Conservation (phyloP, 2,797 vertebrate genomes). For the Gymnopithys bicolor region DNA sequence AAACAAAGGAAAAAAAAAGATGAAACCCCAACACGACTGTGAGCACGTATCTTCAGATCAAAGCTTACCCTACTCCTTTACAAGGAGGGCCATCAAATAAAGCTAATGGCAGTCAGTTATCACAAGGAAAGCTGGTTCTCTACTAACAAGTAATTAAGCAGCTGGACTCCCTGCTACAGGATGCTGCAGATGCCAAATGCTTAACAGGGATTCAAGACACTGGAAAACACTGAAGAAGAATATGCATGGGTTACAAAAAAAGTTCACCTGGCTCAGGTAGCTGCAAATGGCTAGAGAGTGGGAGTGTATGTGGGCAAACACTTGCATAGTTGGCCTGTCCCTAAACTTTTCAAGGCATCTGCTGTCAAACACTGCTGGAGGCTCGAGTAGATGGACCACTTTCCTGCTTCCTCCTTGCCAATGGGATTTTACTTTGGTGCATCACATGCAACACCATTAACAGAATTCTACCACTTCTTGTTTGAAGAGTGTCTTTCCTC, state of each 20-base stretch:
- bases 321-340: background rate
- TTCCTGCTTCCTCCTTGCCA: background rate
- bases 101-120: background rate
- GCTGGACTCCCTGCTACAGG: background rate
- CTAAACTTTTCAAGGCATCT: background rate
- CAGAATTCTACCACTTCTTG: background rate
- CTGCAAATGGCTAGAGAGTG: background rate
- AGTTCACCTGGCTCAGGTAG: background rate
- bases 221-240: background rate
- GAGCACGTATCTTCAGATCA: background rate
- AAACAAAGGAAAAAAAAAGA: background rate
- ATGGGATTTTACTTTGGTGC: background rate
- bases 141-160: background rate
- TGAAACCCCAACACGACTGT: background rate
- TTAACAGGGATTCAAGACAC: background rate
- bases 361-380: background rate
- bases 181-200: background rate
- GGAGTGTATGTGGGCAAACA: background rate
- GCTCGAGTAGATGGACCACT: background rate
- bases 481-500: background rate
- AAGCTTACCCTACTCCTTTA: background rate
- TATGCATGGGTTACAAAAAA: background rate
- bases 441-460: background rate
- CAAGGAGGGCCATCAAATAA: background rate
- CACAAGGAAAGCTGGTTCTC: background rate